Base-by-base conservation (phyloP, 2,888 invertebrate genomes). In the Gortyna flavago region DNA sequence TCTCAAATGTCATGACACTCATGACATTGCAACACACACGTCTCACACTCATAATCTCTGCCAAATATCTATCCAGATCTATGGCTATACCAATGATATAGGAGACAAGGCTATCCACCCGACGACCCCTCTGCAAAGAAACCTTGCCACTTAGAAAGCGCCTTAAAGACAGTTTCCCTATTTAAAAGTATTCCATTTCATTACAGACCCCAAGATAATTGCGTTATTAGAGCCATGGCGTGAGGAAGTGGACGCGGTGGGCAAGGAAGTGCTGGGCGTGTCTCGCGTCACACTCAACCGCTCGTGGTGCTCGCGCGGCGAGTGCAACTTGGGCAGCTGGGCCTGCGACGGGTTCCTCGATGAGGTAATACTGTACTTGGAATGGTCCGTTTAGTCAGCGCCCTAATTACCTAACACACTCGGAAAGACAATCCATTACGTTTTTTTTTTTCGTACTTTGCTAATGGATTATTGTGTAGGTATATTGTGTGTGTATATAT, bases 301-400 rank as follows among this genome's bases (percentile, higher is more conserved):
- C 1, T 92, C 95, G 8, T 98, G 98, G 90, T 95, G 97, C 80
- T 90, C 89, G 69, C 71, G 91, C 0, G 91, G 92, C 0, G 98
- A 98, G 94, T 98, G 98, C 91, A 98, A 97, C 91, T 92, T 98
- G 86, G 98, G 98, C 81, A 98, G 97, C 93, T 97, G 98, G 91
- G 97, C 98, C 54, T 97, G 98, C 72, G 98, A 98, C 90, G 97
- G 98, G 0, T 97, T 98, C 79, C 89, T 96, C 2, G 94, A 96
- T 72, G 92, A 95, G 92, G 96, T 62, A 44, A 41, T 41, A 41
- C 41, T 41, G 9, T 41, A 11, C 11, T 57, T 57, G 25, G 25
- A 57, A n/a, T n/a, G 1, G n/a, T n/a, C n/a, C n/a, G 5, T n/a
- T 57, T 57, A 11, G 57, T 57, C 57, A 5, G 57, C n/a, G n/a